Percentiles rank a stretch among this genome's conserved stretches.
phyloP scores from a whole-genome alignment of 2,113 vertebrate genomes.

The Tragelaphus imberbis region DNA sequence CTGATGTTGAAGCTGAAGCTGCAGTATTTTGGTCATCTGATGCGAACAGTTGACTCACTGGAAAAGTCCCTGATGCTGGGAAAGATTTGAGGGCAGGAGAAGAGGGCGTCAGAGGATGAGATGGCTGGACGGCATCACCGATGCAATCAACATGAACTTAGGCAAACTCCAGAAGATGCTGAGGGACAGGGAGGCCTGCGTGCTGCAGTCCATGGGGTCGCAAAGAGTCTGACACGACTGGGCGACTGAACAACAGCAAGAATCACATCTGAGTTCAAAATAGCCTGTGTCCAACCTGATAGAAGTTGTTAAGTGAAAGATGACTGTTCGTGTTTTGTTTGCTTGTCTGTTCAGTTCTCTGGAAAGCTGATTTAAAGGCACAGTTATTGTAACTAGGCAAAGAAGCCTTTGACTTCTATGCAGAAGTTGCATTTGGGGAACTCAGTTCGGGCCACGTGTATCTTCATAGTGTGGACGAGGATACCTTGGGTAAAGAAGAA shows the following conservation, averaged over 20 bases:
- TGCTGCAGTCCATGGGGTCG: background rate
- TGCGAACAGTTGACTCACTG: background rate
- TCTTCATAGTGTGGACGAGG: background rate
- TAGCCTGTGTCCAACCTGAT: background rate
- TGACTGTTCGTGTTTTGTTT: background rate
- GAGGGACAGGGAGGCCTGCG: background rate
- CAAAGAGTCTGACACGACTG: background rate
- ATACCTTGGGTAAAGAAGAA: background rate
- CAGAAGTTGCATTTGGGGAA: background rate
- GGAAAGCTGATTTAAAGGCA: background rate
- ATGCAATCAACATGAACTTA: background rate
- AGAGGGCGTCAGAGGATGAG: background rate
- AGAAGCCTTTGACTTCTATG: background rate
- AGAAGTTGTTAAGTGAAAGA: background rate
- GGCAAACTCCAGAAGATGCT: background rate
- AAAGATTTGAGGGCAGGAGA: background rate
- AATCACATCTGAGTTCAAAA: background rate
- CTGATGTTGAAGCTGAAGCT: background rate
- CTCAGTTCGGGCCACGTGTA: rapidly evolving
- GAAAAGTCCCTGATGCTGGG: background rate
- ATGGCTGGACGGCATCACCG: background rate
- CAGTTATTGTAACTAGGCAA: background rate
- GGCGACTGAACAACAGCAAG: background rate
- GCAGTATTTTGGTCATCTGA: background rate
- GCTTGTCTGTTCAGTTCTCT: background rate